These are phyloP conservation scores for Heliconius sara DNA, from an alignment of 2,888 invertebrate species.

Conservation along the genomic window DNA sequence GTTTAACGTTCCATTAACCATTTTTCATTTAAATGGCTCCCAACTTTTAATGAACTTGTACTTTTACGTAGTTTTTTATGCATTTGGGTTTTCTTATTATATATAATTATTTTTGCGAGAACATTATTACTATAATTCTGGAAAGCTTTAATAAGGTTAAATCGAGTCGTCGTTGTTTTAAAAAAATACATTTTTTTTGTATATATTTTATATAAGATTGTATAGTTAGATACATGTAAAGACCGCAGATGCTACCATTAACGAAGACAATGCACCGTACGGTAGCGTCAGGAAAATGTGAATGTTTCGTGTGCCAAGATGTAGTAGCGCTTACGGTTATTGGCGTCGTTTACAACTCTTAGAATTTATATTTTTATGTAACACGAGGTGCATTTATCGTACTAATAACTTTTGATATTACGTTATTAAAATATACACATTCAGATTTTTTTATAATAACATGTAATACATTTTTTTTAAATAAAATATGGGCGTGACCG, in stretches of 20 bases:
- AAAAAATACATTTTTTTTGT: neutral
- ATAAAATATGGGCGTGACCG: neutral
- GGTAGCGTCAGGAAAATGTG: conserved; percentile 27
- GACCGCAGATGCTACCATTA: conserved; percentile 18
- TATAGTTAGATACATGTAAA: neutral
- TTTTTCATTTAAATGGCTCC: neutral
- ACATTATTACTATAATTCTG: neutral
- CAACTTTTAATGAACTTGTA: neutral
- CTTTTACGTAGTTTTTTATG: neutral
- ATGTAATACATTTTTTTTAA: neutral
- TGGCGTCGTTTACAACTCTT: conserved; percentile 24
- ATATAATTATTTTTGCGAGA: neutral
- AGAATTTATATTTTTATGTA: neutral
- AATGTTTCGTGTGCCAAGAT: conserved; percentile 25
- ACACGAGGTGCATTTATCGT: neutral
- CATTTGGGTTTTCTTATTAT: neutral
- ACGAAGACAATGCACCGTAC: conserved; percentile 21
- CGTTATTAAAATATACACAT: neutral
- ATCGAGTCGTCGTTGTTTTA: neutral
- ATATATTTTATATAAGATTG: neutral
- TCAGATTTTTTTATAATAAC: too few species aligned
- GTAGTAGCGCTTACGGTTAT: conserved; percentile 18
- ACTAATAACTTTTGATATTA: neutral
- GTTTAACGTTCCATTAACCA: neutral
- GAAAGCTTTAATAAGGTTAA: neutral